phyloP scores from a whole-genome alignment of 2,113 vertebrate genomes.

The Mirza zaza region DNA sequence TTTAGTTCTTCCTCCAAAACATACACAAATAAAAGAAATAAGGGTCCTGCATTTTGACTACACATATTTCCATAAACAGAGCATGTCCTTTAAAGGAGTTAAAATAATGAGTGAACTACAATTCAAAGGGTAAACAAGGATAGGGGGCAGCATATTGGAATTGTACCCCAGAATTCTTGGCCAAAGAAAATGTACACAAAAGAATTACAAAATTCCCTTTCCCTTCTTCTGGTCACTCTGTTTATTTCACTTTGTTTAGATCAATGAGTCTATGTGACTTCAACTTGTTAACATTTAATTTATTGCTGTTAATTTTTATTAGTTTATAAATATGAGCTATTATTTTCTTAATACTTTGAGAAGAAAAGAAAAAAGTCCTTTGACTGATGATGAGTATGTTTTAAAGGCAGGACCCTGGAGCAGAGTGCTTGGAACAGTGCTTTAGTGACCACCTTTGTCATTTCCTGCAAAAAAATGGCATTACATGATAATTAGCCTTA shows the following conservation, averaged over 20 bases:
- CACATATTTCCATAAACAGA: slow-evolving; percentile 65
- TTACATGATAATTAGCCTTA: not conserved
- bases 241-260: slow-evolving; percentile 59
- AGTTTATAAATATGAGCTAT: slow-evolving; percentile 51
- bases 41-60: slow-evolving; percentile 48
- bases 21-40: slow-evolving; percentile 62
- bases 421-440: not conserved
- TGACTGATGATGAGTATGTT: slow-evolving; percentile 1
- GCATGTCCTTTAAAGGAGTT: slow-evolving; percentile 61
- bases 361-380: not conserved
- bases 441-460: not conserved
- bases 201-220: slow-evolving; percentile 58
- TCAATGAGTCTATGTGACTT: slow-evolving; percentile 28
- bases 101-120: slow-evolving; percentile 47
- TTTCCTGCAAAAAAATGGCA: slow-evolving; percentile 4
- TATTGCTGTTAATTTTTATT: slow-evolving; percentile 41
- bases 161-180: not conserved
- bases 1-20: slow-evolving; percentile 37
- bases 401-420: not conserved
- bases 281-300: slow-evolving; percentile 56
- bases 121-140: slow-evolving; percentile 56
- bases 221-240: slow-evolving; percentile 20
- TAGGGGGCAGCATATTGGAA: not conserved
- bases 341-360: slow-evolving; percentile 31
- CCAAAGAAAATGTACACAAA: slow-evolving; percentile 59